Conservation (phyloP, 2,888 invertebrate species). For the Lampropteryx suffumata region DNA sequence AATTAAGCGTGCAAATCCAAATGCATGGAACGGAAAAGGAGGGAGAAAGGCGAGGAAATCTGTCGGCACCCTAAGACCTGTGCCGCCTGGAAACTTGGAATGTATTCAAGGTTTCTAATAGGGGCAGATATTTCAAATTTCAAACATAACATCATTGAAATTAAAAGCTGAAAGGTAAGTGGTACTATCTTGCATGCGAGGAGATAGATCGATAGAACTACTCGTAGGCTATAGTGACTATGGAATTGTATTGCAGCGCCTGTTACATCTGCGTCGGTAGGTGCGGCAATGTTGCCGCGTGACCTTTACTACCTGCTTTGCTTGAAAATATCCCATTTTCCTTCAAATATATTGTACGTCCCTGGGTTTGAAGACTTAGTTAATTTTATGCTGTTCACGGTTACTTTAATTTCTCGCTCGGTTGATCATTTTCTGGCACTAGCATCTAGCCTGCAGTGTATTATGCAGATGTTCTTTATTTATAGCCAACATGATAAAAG, state of each 20-base stretch:
- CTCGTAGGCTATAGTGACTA: too few species aligned
- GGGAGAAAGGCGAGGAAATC: constrained; percentile 41
- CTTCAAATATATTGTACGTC: constrained; percentile 10
- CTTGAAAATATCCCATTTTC: neutral
- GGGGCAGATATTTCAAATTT: too few species aligned
- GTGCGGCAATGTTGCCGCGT: too few species aligned
- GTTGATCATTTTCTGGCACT: constrained; percentile 74
- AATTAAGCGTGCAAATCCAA: constrained; percentile 60
- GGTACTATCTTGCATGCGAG: too few species aligned
- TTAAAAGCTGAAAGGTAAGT: too few species aligned
- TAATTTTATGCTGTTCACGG: constrained; percentile 79
- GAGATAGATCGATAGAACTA: too few species aligned
- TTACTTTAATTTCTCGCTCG: constrained; percentile 75
- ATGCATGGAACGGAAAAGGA: constrained; percentile 48
- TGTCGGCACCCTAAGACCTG: constrained; percentile 57
- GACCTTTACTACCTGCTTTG: too few species aligned
- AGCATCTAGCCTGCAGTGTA: constrained; percentile 56
- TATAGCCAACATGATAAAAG: neutral
- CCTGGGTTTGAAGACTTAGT: constrained; percentile 56
- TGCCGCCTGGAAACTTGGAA: neutral
- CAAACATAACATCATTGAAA: too few species aligned
- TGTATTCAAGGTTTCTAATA: constrained; percentile 1
- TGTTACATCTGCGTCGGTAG: too few species aligned
- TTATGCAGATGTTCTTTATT: constrained; percentile 23
- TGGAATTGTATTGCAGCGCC: too few species aligned